Base-by-base conservation (phyloP, 2,797 vertebrate species). In the Halcyon chelicuti region DNA sequence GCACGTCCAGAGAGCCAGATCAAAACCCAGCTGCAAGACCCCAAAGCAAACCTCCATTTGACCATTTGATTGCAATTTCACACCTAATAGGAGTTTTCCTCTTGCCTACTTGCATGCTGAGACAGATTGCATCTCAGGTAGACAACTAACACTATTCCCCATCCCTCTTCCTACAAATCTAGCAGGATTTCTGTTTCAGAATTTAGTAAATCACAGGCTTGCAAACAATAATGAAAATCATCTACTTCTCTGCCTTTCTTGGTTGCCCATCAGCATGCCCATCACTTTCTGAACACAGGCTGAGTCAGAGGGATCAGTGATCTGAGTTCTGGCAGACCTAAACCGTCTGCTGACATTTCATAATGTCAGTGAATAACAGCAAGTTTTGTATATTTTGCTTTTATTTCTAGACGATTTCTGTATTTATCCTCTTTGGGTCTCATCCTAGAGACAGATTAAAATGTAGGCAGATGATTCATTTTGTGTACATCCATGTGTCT, bases 241-340 rank as follows among this genome's bases (percentile, higher is more conserved):
- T 33, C 12, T 14, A 58, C 22, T 82, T 55, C 19, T 55, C 52
- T 67, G 47, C 55, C 35, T 61, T 44, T 61, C 39, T 75, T 15
- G 3, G 17, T 71, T 60, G 21, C 22, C 46, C 46, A 46, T 46
- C 75, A 76, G 11, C 17, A 18, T 49, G 52, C 44, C 52, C 37
- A 4, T 26, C 1, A 0, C 2, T 57, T 62, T 19, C 60, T 31
- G 58, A 77, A 2, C 35, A 37, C 9, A 16, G 37, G 2, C n/a
- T 51, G 40, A 65, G 61, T 67, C 82, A 54, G 62, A 80, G 70
- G 18, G 26, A 29, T 4, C 62, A 37, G 12, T 10, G 52, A 33
- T 22, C 65, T 31, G 74, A 79, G 65, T 40, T 66, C 60, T 68
- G 18, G 62, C 71, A 85, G 70, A 63, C 35, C 35, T 57, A 37